These are phyloP conservation scores for Stercorarius parasiticus DNA, from an alignment of 2,113 vertebrate species.

Conservation along the genomic window DNA sequence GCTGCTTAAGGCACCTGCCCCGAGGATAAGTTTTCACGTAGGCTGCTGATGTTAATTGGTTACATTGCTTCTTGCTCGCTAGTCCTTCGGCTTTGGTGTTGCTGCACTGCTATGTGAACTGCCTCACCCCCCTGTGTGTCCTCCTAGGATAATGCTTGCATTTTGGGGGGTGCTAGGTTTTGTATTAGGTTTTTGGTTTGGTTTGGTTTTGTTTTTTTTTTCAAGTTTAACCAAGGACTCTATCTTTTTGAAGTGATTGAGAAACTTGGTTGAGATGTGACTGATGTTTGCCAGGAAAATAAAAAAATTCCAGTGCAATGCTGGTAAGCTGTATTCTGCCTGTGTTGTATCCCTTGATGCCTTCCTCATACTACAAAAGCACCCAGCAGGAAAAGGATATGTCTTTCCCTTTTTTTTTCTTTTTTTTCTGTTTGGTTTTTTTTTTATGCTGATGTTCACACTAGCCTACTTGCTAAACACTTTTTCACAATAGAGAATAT, in stretches of 20 bases:
- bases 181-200: neutral
- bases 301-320: too few relatives aligned
- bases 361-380: neutral
- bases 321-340: neutral
- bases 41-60: neutral
- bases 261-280: neutral
- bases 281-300: neutral
- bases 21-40: too few relatives aligned
- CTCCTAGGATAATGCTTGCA: neutral
- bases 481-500: neutral
- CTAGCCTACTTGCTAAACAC: neutral
- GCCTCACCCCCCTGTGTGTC: neutral
- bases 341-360: neutral
- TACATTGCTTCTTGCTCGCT: neutral
- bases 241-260: neutral
- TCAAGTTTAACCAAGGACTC: neutral
- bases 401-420: neutral
- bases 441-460: neutral
- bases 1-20: neutral
- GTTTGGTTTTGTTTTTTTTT: neutral
- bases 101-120: rapidly evolving
- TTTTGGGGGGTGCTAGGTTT: neutral
- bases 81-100: neutral
- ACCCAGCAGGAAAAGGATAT: neutral
- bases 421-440: too few relatives aligned